phyloP scores from a whole-genome alignment of 2,797 vertebrate genomes.

The Parauchenoglanis punctatus region DNA sequence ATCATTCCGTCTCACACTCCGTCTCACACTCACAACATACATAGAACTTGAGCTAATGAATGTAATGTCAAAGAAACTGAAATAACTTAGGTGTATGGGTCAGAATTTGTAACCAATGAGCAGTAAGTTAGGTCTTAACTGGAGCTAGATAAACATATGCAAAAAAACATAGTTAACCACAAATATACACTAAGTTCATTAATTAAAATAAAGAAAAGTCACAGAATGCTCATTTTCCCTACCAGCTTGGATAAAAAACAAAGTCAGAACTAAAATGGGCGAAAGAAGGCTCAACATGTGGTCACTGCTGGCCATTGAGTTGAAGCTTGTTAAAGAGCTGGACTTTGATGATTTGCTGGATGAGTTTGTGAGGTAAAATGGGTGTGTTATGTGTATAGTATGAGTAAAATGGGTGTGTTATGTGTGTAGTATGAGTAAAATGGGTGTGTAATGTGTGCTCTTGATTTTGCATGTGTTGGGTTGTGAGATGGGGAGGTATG shows the following conservation, averaged over 20 bases:
- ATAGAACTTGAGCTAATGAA: neutral
- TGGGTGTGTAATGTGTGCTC: neutral
- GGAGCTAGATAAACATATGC: neutral
- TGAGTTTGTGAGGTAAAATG: neutral
- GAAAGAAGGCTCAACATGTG: neutral
- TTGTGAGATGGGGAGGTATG: neutral
- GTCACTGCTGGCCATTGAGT: neutral
- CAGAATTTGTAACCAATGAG: neutral
- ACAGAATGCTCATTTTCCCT: neutral
- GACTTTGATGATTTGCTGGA: neutral
- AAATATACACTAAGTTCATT: neutral
- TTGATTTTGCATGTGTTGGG: too few relatives aligned
- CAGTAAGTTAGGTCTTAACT: neutral
- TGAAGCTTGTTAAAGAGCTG: neutral
- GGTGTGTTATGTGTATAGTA: neutral
- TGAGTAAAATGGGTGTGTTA: neutral
- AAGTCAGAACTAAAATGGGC: neutral
- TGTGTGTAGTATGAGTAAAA: neutral
- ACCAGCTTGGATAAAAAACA: neutral
- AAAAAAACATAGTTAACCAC: neutral
- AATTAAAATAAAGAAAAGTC: neutral
- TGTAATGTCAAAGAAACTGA: neutral
- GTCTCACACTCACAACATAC: neutral
- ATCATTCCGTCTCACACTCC: neutral
- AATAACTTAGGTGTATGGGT: neutral